Conservation (phyloP, 2,113 vertebrate species). For the Tachycineta bicolor region DNA sequence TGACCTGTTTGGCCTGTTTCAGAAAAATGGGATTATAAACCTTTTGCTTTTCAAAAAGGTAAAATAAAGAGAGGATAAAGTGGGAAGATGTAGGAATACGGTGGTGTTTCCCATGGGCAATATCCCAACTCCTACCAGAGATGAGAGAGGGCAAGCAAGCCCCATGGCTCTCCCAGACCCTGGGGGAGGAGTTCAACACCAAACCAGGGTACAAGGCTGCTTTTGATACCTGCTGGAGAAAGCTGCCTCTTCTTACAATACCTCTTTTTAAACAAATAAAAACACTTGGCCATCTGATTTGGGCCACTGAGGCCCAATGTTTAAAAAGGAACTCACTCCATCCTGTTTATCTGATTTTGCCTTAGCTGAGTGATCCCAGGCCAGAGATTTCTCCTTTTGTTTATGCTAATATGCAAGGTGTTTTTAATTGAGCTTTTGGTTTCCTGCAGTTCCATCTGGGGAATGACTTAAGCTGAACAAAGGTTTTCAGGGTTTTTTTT, state of each 20-base stretch:
- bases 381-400: slow-evolving; percentile 61
- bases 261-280: background rate
- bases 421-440: slow-evolving; percentile 64
- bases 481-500: background rate
- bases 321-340: slow-evolving; percentile 16
- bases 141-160: background rate
- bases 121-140: background rate
- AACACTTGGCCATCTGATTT: background rate
- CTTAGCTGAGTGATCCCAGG: slow-evolving; percentile 43
- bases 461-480: slow-evolving; percentile 38
- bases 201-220: background rate
- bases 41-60: slow-evolving; percentile 31
- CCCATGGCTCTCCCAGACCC: background rate
- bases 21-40: slow-evolving; percentile 35
- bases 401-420: slow-evolving; percentile 61
- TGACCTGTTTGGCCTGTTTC: slow-evolving; percentile 10
- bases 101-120: slow-evolving; percentile 22
- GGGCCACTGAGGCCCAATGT: background rate
- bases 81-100: background rate
- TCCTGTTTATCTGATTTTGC: slow-evolving; percentile 50
- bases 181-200: background rate
- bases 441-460: slow-evolving; percentile 36
- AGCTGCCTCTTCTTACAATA: background rate
- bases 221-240: background rate
- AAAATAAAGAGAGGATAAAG: slow-evolving; percentile 35